A percentile compares a stretch with the other conserved stretches of the same genome.
phyloP scores from a whole-genome alignment of 2,888 invertebrate species.

The Cerastis rubricosa region DNA sequence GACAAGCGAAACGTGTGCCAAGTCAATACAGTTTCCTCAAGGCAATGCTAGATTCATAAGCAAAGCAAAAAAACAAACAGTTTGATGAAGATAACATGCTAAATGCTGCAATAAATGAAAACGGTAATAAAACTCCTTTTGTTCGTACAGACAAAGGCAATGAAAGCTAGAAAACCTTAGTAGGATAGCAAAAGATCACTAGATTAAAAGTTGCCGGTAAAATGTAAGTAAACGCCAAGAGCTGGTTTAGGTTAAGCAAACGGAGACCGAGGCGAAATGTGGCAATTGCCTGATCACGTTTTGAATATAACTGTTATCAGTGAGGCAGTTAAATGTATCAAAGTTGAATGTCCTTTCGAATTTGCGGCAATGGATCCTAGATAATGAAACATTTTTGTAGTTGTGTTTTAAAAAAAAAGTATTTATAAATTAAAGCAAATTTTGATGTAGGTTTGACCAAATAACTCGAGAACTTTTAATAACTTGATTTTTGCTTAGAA shows the following conservation, averaged over 20 bases:
- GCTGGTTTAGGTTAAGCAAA: conserved; percentile 56
- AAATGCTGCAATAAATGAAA: conserved; percentile 10
- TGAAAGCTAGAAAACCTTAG: conserved; percentile 32
- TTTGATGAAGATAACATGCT: conserved; percentile 4
- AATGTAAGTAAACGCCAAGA: conserved; percentile 47
- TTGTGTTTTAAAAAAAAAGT: too few species aligned
- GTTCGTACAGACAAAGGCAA: conserved; percentile 37
- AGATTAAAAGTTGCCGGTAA: conserved; percentile 48
- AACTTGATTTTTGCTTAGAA: too few species aligned
- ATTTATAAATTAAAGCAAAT: background rate
- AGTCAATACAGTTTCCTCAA: background rate
- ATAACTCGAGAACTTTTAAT: too few species aligned
- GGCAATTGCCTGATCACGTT: conserved; percentile 59
- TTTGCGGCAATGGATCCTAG: conserved; percentile 13
- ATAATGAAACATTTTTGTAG: background rate
- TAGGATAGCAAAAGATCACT: conserved; percentile 39
- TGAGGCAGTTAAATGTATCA: conserved; percentile 40
- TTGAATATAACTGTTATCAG: conserved; percentile 53
- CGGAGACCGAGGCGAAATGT: conserved; percentile 51
- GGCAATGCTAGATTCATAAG: background rate
- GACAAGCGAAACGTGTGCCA: background rate
- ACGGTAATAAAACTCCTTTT: conserved; percentile 6
- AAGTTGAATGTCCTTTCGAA: conserved; percentile 56
- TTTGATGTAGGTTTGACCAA: too few species aligned
- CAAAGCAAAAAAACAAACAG: background rate